These are phyloP conservation scores for Salvelinus alpinus DNA, from an alignment of 2,113 vertebrate species.

Conservation along the genomic window DNA sequence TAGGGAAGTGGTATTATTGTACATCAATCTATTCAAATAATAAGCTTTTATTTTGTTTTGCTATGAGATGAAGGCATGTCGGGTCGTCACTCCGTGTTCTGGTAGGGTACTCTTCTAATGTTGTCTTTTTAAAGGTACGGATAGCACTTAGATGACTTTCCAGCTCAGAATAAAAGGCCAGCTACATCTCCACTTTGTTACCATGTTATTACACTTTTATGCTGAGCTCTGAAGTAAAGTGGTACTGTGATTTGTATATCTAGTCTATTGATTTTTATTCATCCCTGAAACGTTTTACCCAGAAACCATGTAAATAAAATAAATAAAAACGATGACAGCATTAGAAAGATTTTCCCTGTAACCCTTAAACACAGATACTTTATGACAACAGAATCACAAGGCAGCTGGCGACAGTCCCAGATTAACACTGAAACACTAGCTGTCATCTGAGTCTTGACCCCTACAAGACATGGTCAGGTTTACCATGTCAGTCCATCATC, in stretches of 20 bases:
- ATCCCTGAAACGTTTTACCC: background rate
- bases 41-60: background rate
- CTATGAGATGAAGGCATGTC: too few relatives aligned
- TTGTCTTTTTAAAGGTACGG: background rate
- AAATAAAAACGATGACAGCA: slow-evolving; percentile 61
- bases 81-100: slow-evolving; percentile 11
- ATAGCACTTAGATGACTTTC: too few relatives aligned
- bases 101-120: background rate
- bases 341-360: slow-evolving; percentile 84
- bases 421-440: slow-evolving; percentile 91
- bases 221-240: too few relatives aligned
- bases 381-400: slow-evolving; percentile 86
- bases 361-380: slow-evolving; percentile 83
- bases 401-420: slow-evolving; percentile 82
- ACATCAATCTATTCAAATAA: slow-evolving; percentile 24
- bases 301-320: background rate
- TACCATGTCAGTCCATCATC: slow-evolving; percentile 74
- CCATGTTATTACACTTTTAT: too few relatives aligned
- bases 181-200: too few relatives aligned
- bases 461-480: slow-evolving; percentile 84
- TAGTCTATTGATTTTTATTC: background rate
- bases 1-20: slow-evolving; percentile 17
- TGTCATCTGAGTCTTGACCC: slow-evolving; percentile 88
- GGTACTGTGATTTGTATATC: too few relatives aligned
- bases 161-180: too few relatives aligned